phyloP scores from a whole-genome alignment of 2,888 invertebrate genomes.

The Caenorhabditis sp. region DNA sequence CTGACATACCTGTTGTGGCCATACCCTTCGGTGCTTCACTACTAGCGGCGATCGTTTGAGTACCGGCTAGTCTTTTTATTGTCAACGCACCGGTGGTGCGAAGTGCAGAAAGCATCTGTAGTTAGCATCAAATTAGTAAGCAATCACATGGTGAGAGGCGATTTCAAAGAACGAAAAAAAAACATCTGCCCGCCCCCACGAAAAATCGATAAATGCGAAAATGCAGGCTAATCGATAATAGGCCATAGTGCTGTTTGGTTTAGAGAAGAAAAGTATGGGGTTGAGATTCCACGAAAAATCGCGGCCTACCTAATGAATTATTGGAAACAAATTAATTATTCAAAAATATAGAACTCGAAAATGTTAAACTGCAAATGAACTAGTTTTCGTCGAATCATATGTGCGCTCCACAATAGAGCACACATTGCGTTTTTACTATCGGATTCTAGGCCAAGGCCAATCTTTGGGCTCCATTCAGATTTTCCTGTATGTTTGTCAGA shows the following conservation, averaged over 20 bases:
- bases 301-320: too few species aligned
- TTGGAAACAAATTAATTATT: too few species aligned
- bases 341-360: too few species aligned
- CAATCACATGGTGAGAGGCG: background rate
- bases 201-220: constrained; percentile 3
- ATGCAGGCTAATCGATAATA: background rate
- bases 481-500: too few species aligned
- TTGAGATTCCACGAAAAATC: background rate
- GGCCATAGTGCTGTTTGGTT: background rate
- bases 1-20: constrained; percentile 50
- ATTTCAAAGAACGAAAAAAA: background rate
- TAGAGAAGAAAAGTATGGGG: background rate
- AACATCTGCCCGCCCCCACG: background rate
- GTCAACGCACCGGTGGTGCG: constrained; percentile 30
- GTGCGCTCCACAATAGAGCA: background rate
- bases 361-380: background rate
- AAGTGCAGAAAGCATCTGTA: constrained; percentile 48
- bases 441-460: background rate
- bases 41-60: constrained; percentile 39
- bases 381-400: background rate
- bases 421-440: background rate
- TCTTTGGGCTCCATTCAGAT: too few species aligned
- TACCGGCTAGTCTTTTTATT: constrained; percentile 30
- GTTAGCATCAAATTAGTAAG: background rate
- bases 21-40: constrained; percentile 64